Percentiles rank a stretch among this genome's conserved stretches.
Conservation (phyloP, 2,888 invertebrate genomes). For the Abrostola tripartita region DNA sequence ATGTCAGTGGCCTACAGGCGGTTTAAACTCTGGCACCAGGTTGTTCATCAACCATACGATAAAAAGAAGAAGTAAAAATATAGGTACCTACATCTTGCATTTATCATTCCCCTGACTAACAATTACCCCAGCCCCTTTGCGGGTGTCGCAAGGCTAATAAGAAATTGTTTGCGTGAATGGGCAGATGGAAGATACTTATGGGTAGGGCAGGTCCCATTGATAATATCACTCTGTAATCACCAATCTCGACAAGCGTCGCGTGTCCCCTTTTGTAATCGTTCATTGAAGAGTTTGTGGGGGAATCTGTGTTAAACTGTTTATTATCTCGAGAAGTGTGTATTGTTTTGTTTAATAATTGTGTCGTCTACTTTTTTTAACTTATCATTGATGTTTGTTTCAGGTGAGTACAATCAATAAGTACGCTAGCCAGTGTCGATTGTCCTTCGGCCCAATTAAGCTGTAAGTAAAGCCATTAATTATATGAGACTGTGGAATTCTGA, state of each 20-base stretch:
- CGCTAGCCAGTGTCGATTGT: background rate
- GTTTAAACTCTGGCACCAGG: no score
- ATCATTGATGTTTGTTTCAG: background rate
- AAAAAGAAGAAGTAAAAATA: no score
- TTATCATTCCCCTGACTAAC: no score
- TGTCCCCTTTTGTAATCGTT: background rate
- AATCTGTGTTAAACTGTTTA: background rate
- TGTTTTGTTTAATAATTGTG: background rate
- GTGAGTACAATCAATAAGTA: background rate
- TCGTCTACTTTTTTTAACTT: background rate
- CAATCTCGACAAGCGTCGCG: background rate
- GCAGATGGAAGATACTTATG: background rate
- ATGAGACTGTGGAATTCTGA: background rate
- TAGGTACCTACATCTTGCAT: no score
- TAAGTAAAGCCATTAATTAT: slow-evolving; percentile 2
- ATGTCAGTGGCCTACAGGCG: no score
- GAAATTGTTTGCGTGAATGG: background rate
- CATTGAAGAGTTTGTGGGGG: background rate
- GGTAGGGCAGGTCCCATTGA: background rate
- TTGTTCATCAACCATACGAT: no score
- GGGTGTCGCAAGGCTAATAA: background rate
- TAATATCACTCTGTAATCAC: background rate
- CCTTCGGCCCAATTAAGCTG: background rate
- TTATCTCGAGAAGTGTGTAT: background rate
- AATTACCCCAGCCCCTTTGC: no score